Conservation (phyloP, 2,888 invertebrate genomes). For the Tipula unca region DNA sequence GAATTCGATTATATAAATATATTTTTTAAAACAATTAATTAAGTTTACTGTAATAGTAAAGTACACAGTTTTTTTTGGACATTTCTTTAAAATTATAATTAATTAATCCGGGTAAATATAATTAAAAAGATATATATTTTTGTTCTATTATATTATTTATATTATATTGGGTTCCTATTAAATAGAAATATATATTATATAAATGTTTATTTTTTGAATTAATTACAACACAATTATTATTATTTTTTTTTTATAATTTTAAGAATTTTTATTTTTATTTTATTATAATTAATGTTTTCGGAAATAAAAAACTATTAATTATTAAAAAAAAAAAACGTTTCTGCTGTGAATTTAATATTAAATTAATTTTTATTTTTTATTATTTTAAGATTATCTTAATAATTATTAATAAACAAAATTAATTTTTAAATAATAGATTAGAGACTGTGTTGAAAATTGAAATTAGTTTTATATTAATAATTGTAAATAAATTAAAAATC, state of each 20-base stretch:
- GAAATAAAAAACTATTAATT: neutral
- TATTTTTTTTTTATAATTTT: neutral
- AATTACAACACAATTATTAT: neutral
- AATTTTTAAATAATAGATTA: neutral
- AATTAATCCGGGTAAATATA: neutral
- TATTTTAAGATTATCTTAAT: neutral
- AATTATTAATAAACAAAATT: neutral
- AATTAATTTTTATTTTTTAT: neutral
- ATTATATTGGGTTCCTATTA: constrained; percentile 8
- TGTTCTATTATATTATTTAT: neutral
- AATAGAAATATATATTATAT: neutral
- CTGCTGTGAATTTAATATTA: constrained; percentile 14
- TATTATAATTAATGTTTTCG: neutral
- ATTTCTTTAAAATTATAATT: neutral
- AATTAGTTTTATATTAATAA: neutral
- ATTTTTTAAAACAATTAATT: neutral
- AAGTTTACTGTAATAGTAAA: neutral
- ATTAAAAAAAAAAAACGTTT: neutral
- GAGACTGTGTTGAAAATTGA: neutral
- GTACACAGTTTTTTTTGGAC: neutral
- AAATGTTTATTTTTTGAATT: constrained; percentile 14
- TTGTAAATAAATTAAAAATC: neutral
- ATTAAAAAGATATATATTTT: neutral
- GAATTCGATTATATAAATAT: neutral
- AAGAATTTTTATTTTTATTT: neutral